Conservation (phyloP, 2,113 vertebrate species). For the Tragelaphus scriptus region DNA sequence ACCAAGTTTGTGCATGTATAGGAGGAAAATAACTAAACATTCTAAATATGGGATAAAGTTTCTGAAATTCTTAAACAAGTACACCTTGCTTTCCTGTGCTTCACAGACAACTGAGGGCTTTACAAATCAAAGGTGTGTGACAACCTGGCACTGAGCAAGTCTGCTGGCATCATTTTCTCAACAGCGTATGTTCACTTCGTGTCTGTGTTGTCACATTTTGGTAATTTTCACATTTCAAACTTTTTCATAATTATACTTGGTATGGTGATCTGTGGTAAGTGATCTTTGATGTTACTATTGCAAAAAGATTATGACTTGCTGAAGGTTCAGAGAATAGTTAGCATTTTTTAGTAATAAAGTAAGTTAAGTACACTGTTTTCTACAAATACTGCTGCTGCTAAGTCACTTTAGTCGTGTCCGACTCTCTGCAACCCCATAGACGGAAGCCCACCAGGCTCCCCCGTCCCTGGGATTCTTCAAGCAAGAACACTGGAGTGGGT, state of each 20-base stretch:
- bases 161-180: background rate
- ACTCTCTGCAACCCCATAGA: too few species aligned
- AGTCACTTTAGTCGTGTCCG: too few species aligned
- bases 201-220: background rate
- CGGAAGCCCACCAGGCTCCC: too few species aligned
- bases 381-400: background rate
- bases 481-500: too few species aligned
- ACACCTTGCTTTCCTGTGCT: background rate
- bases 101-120: background rate
- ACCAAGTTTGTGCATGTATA: conserved; percentile 17
- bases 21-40: conserved; percentile 36
- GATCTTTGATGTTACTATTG: background rate
- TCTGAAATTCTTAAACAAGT: background rate
- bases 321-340: background rate
- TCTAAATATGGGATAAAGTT: conserved; percentile 15
- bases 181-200: background rate
- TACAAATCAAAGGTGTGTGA: background rate
- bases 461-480: too few species aligned
- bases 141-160: background rate
- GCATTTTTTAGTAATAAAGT: background rate
- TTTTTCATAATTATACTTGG: background rate
- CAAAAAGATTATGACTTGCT: background rate
- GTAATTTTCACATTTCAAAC: background rate
- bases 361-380: background rate
- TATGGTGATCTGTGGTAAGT: background rate